phyloP scores from a whole-genome alignment of 2,113 vertebrate genomes.

The Acrocephalus arundinaceus region DNA sequence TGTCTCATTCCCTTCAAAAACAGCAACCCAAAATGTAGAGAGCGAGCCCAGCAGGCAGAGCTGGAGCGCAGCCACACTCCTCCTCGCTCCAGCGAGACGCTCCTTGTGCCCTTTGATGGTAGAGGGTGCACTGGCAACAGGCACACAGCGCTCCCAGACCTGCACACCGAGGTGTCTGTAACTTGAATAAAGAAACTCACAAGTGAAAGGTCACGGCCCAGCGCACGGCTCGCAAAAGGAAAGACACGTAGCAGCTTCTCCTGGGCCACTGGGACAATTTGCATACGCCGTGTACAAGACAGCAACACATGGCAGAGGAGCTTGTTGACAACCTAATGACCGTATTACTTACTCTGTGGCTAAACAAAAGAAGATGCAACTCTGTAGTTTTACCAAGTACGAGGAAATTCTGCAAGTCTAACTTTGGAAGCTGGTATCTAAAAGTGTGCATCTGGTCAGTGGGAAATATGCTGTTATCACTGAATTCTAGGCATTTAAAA shows the following conservation, averaged over 20 bases:
- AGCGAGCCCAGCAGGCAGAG: not conserved
- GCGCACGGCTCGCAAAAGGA: not conserved
- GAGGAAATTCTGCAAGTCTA: not conserved
- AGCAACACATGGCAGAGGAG: conserved; percentile 38
- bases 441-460: not conserved
- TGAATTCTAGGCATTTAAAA: not conserved
- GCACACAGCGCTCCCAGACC: not conserved
- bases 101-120: not conserved
- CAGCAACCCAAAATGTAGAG: not conserved
- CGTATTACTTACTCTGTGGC: not conserved
- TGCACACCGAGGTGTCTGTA: not conserved
- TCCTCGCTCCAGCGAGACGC: accelerated
- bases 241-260: not conserved
- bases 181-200: conserved; percentile 18
- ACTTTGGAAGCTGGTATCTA: not conserved
- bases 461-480: not conserved
- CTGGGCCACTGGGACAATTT: not conserved
- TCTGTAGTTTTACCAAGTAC: not conserved
- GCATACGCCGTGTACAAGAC: not conserved
- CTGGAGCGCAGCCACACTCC: not conserved
- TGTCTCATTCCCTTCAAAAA: not conserved
- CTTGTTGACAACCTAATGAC: not conserved
- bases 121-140: not conserved
- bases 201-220: not conserved
- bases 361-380: not conserved